phyloP scores from a whole-genome alignment of 1,140 invertebrate genomes.

The Lordiphosa collinella region DNA sequence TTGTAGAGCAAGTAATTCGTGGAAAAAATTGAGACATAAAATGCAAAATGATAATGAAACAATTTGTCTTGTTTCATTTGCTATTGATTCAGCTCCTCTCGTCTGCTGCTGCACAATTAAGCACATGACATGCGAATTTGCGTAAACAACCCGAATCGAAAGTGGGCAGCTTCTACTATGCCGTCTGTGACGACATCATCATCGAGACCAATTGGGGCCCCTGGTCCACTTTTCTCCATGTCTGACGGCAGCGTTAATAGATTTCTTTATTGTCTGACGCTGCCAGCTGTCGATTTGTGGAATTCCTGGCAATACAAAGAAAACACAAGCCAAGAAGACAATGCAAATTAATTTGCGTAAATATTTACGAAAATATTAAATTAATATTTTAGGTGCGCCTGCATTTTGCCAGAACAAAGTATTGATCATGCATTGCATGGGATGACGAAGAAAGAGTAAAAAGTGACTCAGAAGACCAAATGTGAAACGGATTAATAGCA shows the following conservation, averaged over 20 bases:
- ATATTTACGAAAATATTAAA: conserved; percentile 58
- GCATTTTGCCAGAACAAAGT: conserved; percentile 23
- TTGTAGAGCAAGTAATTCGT: conserved; percentile 30
- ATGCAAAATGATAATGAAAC: conserved; percentile 16
- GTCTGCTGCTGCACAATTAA: conserved; percentile 30
- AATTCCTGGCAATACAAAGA: conserved; percentile 30
- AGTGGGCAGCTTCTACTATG: conserved; percentile 1
- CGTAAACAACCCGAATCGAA: conserved; percentile 25
- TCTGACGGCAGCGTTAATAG: conserved; percentile 22
- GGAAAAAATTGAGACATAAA: conserved; percentile 47
- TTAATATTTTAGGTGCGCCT: conserved; percentile 57
- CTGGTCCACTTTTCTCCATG: conserved; percentile 38
- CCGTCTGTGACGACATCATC: conserved; percentile 34
- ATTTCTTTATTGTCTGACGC: conserved; percentile 44
- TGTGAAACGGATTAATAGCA: no score
- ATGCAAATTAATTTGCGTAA: conserved; percentile 59
- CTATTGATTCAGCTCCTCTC: background rate
- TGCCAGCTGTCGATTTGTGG: conserved; percentile 19
- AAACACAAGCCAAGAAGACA: conserved; percentile 21
- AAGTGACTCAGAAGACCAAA: no score
- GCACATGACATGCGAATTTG: conserved; percentile 44
- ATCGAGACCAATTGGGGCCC: conserved; percentile 33
- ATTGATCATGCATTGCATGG: conserved; percentile 20
- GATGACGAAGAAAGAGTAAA: background rate
- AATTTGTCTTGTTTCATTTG: background rate